Base-by-base conservation (phyloP, 35 echinoderm and acorn worm genomes). In the Holothuria glaberrima region DNA sequence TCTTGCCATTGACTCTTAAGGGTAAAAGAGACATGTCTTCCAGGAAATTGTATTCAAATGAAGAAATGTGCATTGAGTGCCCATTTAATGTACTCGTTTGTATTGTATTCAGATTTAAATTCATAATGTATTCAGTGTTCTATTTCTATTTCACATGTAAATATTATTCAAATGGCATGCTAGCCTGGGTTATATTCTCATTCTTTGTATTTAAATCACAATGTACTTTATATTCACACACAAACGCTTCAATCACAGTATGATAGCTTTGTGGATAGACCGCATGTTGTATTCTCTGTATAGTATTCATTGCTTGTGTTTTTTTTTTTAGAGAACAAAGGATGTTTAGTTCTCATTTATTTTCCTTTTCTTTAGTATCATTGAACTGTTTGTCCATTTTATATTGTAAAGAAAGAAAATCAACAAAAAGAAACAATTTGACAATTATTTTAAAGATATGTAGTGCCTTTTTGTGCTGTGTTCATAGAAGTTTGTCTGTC, bases 401-500 rank as follows among this genome's bases (percentile, higher is more conserved):
- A 63, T 84, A 84, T 84, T 61, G 27, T 32, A 84, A 84, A 59
- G 12, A 78, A 17, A 63, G 33, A 63, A 63, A 83, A 83, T 30
- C 20, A 22, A 63, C 80, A 83, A 83, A 83, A 83, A 20, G 28
- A 83, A 60, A 83, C 50, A 83, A 25, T 33, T 83, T 27, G 60
- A 68, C 74, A 48, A 78, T 78, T 84, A 60, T 30, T 50, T 54
- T 50, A 77, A 84, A 84, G 58, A 84, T 31, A 84, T 84, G 80
- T 84, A 84, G 80, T 84, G 80, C 80, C 80, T 84, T 61, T 54
- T 54, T 84, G 80, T 84, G 80, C 80, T 84, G 80, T 84, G 80
- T 84, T 63, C n/a, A 84, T 84, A 84, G 80, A 84, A 59, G 59
- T 84, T 30, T 61, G 59, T 84, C 52, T 84, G 80, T 84, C 34